Percentiles rank a stretch among this genome's conserved stretches.
These are phyloP conservation scores for Oxytorus armatus DNA, from an alignment of 2,888 invertebrate genomes.

Conservation along the genomic window DNA sequence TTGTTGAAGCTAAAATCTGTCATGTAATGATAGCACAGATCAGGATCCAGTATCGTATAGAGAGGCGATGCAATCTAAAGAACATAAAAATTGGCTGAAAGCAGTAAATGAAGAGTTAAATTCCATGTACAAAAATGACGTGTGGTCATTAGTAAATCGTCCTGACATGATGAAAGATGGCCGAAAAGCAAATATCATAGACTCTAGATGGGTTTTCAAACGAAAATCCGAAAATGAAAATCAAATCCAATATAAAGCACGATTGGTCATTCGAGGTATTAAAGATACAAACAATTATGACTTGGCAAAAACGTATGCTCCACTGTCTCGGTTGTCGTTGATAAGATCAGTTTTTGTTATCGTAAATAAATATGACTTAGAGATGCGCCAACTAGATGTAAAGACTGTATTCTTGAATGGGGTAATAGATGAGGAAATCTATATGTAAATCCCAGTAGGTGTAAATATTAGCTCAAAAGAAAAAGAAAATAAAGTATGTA, in stretches of 20 bases:
- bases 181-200: constrained; percentile 29
- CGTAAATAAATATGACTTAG: too few species aligned
- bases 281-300: too few species aligned
- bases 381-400: too few species aligned
- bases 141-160: constrained; percentile 66
- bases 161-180: constrained; percentile 30
- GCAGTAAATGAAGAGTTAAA: constrained; percentile 54
- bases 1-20: constrained; percentile 6
- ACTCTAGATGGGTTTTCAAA: constrained; percentile 66
- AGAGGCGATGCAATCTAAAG: constrained; percentile 55
- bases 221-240: constrained; percentile 58
- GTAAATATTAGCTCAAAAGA: background rate
- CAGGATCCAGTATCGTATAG: constrained; percentile 53
- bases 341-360: too few species aligned
- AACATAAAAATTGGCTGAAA: constrained; percentile 46
- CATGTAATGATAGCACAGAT: constrained; percentile 55
- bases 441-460: too few species aligned
- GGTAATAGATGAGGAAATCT: too few species aligned
- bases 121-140: constrained; percentile 67
- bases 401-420: too few species aligned
- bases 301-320: too few species aligned
- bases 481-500: too few species aligned
- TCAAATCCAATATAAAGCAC: constrained; percentile 28
- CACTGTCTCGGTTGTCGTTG: too few species aligned
- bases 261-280: too few species aligned